Evolutionary conservation across 2,888 invertebrate species (phyloP).

Genomic region (Resseliella maxima): DNA sequence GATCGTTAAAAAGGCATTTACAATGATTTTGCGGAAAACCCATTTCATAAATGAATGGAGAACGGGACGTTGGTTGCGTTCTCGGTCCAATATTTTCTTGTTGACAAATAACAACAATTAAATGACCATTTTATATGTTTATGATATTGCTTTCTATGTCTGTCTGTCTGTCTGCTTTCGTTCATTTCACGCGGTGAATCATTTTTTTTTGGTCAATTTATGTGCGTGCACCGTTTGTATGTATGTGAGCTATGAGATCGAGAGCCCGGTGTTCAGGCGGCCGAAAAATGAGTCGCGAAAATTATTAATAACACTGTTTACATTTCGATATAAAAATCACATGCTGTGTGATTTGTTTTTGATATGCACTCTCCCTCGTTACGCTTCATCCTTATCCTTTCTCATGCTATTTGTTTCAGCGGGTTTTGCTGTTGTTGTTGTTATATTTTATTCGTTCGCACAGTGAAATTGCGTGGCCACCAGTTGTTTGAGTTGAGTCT

Average conservation of each 20-base stretch:
- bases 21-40: background rate
- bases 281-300: background rate
- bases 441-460: background rate
- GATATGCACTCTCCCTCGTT: background rate
- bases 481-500: background rate
- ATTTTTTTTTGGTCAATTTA: background rate
- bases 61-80: background rate
- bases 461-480: background rate
- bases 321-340: background rate
- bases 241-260: background rate
- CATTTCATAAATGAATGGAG: background rate
- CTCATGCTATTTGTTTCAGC: background rate
- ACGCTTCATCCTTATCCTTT: no score
- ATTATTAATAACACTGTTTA: background rate
- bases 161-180: no score
- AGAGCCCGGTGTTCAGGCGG: no score
- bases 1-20: conserved; percentile 41
- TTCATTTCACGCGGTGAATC: no score
- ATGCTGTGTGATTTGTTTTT: conserved; percentile 41
- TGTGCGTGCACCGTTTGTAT: background rate
- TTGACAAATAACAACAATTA: conserved; percentile 43
- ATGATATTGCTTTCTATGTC: no score
- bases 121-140: background rate
- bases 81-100: conserved; percentile 1
- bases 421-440: background rate